Evolutionary conservation across 2,113 vertebrate genomes (phyloP).

Genomic region (Anas platyrhynchos): DNA sequence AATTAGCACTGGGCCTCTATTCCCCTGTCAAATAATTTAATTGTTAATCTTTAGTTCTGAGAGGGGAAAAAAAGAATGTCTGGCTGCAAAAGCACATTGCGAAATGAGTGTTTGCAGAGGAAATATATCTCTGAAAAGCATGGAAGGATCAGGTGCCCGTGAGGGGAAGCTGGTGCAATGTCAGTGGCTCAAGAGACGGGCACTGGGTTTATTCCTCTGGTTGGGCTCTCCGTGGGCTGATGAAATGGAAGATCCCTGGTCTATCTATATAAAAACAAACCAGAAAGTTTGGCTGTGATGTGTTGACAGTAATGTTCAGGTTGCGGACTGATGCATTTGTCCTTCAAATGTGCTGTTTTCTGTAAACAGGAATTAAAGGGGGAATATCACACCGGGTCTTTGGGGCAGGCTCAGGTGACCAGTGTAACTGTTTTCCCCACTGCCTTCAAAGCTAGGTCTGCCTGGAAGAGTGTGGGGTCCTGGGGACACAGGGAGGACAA

Average conservation of each 20-base stretch:
- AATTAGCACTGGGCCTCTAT: slow-evolving; percentile 22
- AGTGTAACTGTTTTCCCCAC: neutral
- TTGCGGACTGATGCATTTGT: neutral
- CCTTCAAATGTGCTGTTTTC: neutral
- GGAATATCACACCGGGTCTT: neutral
- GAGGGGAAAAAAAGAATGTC: neutral
- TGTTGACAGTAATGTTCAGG: neutral
- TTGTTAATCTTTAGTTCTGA: slow-evolving; percentile 60
- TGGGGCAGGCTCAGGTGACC: neutral
- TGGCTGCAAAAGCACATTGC: slow-evolving; percentile 16
- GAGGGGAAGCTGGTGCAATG: neutral
- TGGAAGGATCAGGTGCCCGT: neutral
- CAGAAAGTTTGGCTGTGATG: neutral
- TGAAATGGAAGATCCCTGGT: neutral
- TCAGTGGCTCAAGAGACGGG: neutral
- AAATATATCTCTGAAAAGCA: neutral
- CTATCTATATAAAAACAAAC: neutral
- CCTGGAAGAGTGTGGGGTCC: neutral
- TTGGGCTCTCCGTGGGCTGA: neutral
- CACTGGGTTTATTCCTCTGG: neutral
- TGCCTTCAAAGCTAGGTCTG: neutral
- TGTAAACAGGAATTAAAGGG: neutral
- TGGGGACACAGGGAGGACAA: neutral
- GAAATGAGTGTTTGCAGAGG: neutral
- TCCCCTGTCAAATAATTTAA: slow-evolving; percentile 44